Base-by-base conservation (phyloP, 2,888 invertebrate species). In the Leptopilina myrica region DNA sequence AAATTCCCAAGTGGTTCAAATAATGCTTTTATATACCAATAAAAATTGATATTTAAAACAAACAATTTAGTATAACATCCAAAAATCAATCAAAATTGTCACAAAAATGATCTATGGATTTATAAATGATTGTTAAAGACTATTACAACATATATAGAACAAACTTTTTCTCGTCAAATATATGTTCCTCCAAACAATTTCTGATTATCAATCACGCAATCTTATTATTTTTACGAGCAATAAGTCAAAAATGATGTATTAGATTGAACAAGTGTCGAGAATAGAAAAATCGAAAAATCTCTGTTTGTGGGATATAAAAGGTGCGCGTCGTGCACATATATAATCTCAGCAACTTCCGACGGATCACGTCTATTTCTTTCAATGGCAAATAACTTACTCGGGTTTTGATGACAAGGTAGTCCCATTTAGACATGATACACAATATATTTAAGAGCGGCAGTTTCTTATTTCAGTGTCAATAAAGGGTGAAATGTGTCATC, bases 391-490 rank as follows among this genome's bases (percentile, higher is more conserved):
- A 56, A 64, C 33, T 78, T 14, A 56, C 76, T 59, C 76, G 43
- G 56, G 76, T 79, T 81, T 73, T 33, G 56, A 73, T 73, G 73
- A n/a, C 56, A 56, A 56, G 78, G 80, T 33, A 33, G 33, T 84
- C 82, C 82, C 84, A 86, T 84, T 87, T 87, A 83, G 82, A 49
- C 49, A 49, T 49, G 11, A 49, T 49, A 49, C 49, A 49, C 9
- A 11, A 59, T 53, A 78, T 83, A 80, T 83, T 76, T 77, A 81
- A 76, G 79, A 80, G 78, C 82, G 76, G 83, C 83, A 76, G 84
- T 82, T 76, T 88, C 84, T 65, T 76, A 76, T 87, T 87, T 85
- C 85, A 85, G 84, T 87, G 83, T 84, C 84, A 84, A 86, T 82
- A 81, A 62, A 75, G 79, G 43, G 64, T 46, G 56, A 65, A 69